Base-by-base conservation (phyloP, 2,797 vertebrate genomes). In the Acrocephalus scirpaceus region DNA sequence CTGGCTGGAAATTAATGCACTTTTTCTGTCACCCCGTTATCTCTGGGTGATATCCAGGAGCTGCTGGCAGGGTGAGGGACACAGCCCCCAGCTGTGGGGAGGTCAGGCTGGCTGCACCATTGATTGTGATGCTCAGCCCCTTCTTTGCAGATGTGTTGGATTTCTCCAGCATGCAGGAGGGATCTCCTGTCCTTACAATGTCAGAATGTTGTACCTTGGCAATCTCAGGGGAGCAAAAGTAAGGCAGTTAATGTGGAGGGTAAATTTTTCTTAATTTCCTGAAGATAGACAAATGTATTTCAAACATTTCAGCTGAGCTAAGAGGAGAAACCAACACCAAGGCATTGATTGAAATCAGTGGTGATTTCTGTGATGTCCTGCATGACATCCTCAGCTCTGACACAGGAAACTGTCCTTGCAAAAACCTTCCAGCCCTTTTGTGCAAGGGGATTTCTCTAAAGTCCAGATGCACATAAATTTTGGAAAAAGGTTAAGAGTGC, bases 311-410 rank as follows among this genome's bases (percentile, higher is more conserved):
- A 47, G 50, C n/a, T 88, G 58, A 75, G 69, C 84, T 67, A 17
- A 45, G 48, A 47, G 44, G 36, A 67, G 36, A 75, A 67, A 32
- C 13, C 23, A 47, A 11, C 32, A 10, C 5, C 1, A 4, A 67
- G 27, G 30, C 9, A 14, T 0, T 61, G 54, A 47, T 8, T 0
- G 2, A 72, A 82, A 67, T 32, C 3, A 3, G 17, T 20, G 0
- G 9, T 7, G 64, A 58, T 60, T 64, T 34, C 72, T 83, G 0
- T 18, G 29, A 64, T 60, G 45, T 11, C 53, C 36, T 27, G 18
- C 23, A 36, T 22, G 53, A 17, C 36, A 4, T 2, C 0, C 16
- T 32, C 64, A 38, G 71, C 62, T 32, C 71, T 40, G 58, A 38
- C 11, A 19, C 2, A 26, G 27, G 19, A 42, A 74, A 47, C 2